Percentiles rank a stretch among this genome's conserved stretches.
Evolutionary conservation across 2,888 invertebrate species (phyloP).

Genomic region (Thera britannica): DNA sequence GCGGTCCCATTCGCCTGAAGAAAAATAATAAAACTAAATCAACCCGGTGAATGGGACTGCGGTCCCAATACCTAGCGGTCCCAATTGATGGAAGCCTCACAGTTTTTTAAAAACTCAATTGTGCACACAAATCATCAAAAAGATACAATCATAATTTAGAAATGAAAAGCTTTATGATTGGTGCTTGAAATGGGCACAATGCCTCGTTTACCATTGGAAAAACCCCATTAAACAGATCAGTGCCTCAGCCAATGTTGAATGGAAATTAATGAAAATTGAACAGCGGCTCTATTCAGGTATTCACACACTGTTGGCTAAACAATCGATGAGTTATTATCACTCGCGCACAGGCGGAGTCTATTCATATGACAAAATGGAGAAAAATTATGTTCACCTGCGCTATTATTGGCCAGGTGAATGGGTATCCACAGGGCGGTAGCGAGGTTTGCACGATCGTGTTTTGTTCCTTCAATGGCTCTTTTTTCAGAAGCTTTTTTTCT

Average conservation of each 20-base stretch:
- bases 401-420: constrained; percentile 71
- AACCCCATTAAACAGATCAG: constrained; percentile 35
- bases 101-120: not conserved
- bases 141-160: constrained; percentile 9
- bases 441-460: constrained; percentile 66
- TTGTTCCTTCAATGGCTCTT: constrained; percentile 50
- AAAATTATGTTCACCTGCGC: constrained; percentile 73
- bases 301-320: constrained; percentile 67
- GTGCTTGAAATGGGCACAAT: constrained; percentile 3
- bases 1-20: no score
- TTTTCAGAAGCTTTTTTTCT: constrained; percentile 32
- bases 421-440: constrained; percentile 66
- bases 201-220: constrained; percentile 26
- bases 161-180: constrained; percentile 10
- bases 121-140: constrained; percentile 4
- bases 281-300: constrained; percentile 51
- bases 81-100: no score
- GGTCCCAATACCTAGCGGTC: no score
- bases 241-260: constrained; percentile 30
- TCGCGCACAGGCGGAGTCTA: constrained; percentile 63
- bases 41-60: no score
- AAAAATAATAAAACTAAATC: no score
- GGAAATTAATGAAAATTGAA: constrained; percentile 40
- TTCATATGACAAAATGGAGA: constrained; percentile 57
- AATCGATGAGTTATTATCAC: constrained; percentile 81